A percentile compares a stretch with the other conserved stretches of the same genome.
Evolutionary conservation across 2,888 invertebrate species (phyloP).

Genomic region (Abrostola tripartita): DNA sequence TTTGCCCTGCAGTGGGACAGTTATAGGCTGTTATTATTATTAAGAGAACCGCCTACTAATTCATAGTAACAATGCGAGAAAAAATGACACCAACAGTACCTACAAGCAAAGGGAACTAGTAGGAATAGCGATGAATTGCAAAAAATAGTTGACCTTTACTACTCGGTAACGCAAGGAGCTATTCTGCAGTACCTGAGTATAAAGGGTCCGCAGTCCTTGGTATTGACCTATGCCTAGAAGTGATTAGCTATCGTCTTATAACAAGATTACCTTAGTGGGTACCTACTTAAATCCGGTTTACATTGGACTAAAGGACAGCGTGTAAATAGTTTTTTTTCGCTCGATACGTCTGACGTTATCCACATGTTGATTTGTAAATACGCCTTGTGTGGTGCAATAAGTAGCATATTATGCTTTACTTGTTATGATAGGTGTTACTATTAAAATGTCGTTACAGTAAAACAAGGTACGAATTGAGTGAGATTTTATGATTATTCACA

Average conservation of each 20-base stretch:
- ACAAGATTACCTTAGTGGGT: no score
- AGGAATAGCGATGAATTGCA: no score
- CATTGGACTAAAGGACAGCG: background rate
- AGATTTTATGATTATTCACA: slow-evolving; percentile 43
- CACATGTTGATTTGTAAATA: background rate
- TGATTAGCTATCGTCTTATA: background rate
- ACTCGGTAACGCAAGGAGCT: no score
- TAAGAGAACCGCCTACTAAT: no score
- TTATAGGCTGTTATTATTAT: no score
- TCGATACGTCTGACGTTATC: background rate
- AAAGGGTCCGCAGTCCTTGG: background rate
- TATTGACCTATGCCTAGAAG: background rate
- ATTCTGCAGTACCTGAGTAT: background rate
- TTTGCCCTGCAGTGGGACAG: no score
- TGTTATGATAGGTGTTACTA: slow-evolving; percentile 7
- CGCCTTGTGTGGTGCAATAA: slow-evolving; percentile 5
- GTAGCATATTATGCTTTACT: slow-evolving; percentile 7
- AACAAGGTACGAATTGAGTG: slow-evolving; percentile 40
- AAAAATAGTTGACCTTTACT: no score
- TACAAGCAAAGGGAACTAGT: no score
- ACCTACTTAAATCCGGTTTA: slow-evolving; percentile 1
- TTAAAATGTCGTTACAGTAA: slow-evolving; percentile 23
- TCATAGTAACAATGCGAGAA: no score
- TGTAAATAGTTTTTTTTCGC: background rate
- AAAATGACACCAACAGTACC: no score